Conservation (phyloP, 2,113 vertebrate species). For the Arenaria interpres region DNA sequence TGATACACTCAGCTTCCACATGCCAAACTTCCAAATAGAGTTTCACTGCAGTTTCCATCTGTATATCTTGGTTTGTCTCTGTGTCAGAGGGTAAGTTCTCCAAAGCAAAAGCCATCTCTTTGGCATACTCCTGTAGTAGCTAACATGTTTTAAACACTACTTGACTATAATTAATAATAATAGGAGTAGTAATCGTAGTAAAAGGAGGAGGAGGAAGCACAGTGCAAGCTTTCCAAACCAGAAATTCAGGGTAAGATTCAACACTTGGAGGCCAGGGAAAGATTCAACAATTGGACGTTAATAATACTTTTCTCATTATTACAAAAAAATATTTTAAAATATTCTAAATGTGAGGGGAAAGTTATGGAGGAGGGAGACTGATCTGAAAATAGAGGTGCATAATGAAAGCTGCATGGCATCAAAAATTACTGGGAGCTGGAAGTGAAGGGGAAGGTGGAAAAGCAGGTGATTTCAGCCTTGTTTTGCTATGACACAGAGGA, state of each 20-base stretch:
- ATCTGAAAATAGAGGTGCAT: background rate
- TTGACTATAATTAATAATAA: background rate
- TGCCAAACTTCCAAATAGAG: background rate
- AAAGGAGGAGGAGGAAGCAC: background rate
- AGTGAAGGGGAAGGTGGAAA: background rate
- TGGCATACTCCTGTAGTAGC: background rate
- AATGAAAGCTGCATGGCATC: background rate
- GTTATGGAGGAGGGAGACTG: background rate
- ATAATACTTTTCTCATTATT: background rate
- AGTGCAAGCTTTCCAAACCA: background rate
- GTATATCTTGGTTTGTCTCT: background rate
- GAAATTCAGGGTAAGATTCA: background rate
- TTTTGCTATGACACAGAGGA: background rate
- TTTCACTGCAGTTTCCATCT: background rate
- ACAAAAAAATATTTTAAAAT: background rate
- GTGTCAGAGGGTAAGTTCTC: background rate
- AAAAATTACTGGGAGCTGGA: background rate
- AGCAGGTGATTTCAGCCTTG: background rate
- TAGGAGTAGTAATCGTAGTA: background rate
- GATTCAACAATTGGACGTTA: background rate
- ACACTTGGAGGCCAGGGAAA: background rate
- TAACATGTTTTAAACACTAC: background rate
- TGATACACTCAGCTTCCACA: background rate
- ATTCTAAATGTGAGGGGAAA: background rate
- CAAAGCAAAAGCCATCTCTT: background rate